Conservation (phyloP, 2,888 invertebrate genomes). For the Pinctada fucata region DNA sequence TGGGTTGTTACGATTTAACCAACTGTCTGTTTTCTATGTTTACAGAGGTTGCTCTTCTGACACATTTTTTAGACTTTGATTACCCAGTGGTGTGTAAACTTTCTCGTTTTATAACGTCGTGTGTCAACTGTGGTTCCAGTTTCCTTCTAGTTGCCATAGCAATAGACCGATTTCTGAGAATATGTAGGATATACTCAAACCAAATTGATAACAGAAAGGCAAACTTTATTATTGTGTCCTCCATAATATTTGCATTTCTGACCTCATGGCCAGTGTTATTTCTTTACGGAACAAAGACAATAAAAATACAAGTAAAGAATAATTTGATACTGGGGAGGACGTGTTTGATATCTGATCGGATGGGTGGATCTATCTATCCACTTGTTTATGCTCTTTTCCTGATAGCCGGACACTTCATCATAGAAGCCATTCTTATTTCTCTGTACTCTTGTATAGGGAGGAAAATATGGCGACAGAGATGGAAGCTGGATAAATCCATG, state of each 20-base stretch:
- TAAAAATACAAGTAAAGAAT: slow-evolving; percentile 5
- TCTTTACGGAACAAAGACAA: slow-evolving; percentile 30
- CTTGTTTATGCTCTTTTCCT: slow-evolving; percentile 31
- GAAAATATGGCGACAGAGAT: slow-evolving; percentile 21
- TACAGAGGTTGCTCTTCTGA: slow-evolving; percentile 25
- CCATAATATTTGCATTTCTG: slow-evolving; percentile 20
- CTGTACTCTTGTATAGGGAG: slow-evolving; percentile 30
- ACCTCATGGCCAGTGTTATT: slow-evolving; percentile 31
- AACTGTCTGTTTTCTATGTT: slow-evolving; percentile 37
- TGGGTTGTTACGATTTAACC: slow-evolving; percentile 30
- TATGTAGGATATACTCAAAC: slow-evolving; percentile 24
- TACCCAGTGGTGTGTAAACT: slow-evolving; percentile 39
- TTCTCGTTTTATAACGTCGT: slow-evolving; percentile 33
- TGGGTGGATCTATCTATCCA: slow-evolving; percentile 21
- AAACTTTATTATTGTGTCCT: slow-evolving; percentile 15
- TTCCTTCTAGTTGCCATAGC: slow-evolving; percentile 35
- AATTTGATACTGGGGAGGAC: slow-evolving; percentile 25
- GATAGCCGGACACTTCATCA: slow-evolving; percentile 27
- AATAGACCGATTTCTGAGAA: slow-evolving; percentile 34
- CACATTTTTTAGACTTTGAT: slow-evolving; percentile 29
- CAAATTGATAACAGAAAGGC: slow-evolving; percentile 17
- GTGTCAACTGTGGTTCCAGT: slow-evolving; percentile 30
- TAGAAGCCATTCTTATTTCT: slow-evolving; percentile 26
- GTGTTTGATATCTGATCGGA: slow-evolving; percentile 25
- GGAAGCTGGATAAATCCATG: not conserved